Conservation (phyloP, 2,797 vertebrate genomes). For the Cuculus canorus region DNA sequence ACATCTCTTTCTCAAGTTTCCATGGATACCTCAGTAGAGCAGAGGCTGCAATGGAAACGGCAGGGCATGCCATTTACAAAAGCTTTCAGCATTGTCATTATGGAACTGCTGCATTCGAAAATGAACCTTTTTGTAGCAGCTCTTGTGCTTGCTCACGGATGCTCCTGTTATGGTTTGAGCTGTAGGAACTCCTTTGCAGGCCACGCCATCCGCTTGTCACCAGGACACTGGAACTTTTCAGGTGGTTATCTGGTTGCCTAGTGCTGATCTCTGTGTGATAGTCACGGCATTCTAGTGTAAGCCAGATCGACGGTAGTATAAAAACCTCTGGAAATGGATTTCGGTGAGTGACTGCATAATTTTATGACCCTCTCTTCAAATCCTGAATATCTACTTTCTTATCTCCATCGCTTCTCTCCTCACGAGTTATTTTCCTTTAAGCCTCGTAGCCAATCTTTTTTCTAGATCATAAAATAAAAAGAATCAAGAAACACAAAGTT, state of each 20-base stretch:
- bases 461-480: neutral
- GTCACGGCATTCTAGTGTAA: neutral
- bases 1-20: conserved; percentile 68
- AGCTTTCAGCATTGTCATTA: conserved; percentile 10
- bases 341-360: neutral
- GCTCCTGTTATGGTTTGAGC: neutral
- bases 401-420: neutral
- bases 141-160: neutral
- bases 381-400: neutral
- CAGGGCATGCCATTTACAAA: conserved; percentile 33
- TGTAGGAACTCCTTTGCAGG: neutral
- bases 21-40: conserved; percentile 69
- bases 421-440: neutral
- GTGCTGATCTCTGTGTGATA: neutral
- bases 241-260: neutral
- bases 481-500: neutral
- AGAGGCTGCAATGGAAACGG: conserved; percentile 31
- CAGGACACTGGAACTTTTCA: neutral
- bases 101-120: conserved; percentile 19
- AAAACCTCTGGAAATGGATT: neutral
- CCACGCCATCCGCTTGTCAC: neutral
- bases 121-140: neutral
- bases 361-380: neutral
- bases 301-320: neutral
- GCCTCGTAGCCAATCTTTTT: neutral